phyloP scores from a whole-genome alignment of 2,797 vertebrate species.

The Denticeps clupeoides region DNA sequence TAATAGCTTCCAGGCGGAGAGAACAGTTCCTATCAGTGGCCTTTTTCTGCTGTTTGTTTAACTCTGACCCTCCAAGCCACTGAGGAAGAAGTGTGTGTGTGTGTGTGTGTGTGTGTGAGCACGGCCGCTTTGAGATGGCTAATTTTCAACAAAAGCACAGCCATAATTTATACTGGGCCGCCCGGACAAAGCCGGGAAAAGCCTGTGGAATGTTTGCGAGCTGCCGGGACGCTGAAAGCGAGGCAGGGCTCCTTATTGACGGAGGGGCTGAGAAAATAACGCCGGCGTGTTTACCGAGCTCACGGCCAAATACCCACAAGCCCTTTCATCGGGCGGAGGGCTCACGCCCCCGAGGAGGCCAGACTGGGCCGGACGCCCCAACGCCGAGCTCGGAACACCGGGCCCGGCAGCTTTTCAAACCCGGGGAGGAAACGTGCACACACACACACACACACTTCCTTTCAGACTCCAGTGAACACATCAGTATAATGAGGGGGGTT shows the following conservation, averaged over 20 bases:
- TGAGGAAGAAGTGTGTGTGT: too few species aligned
- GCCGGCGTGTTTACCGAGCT: slow-evolving; percentile 38
- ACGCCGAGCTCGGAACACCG: too few species aligned
- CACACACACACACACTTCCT: too few species aligned
- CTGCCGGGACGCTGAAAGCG: slow-evolving; percentile 37
- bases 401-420: too few species aligned
- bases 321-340: slow-evolving; percentile 34
- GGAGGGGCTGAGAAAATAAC: slow-evolving; percentile 42
- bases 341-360: too few species aligned
- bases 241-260: slow-evolving; percentile 30
- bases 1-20: slow-evolving; percentile 24
- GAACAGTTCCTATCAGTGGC: slow-evolving; percentile 6
- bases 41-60: slow-evolving; percentile 17
- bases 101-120: slow-evolving; percentile 5
- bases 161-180: slow-evolving; percentile 40
- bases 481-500: slow-evolving; percentile 9
- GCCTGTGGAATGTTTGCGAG: slow-evolving; percentile 44
- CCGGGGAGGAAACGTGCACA: too few species aligned
- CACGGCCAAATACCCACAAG: slow-evolving; percentile 34
- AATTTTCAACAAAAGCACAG: slow-evolving; percentile 35
- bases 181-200: slow-evolving; percentile 41
- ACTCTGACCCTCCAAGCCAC: slow-evolving; percentile 21
- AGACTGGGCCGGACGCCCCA: too few species aligned
- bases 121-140: slow-evolving; percentile 30
- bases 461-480: slow-evolving; percentile 18